Evolutionary conservation across 2,113 vertebrate species (phyloP), one percentile per base, ranked within the genome.

Genomic region (Fulmarus glacialis): DNA sequence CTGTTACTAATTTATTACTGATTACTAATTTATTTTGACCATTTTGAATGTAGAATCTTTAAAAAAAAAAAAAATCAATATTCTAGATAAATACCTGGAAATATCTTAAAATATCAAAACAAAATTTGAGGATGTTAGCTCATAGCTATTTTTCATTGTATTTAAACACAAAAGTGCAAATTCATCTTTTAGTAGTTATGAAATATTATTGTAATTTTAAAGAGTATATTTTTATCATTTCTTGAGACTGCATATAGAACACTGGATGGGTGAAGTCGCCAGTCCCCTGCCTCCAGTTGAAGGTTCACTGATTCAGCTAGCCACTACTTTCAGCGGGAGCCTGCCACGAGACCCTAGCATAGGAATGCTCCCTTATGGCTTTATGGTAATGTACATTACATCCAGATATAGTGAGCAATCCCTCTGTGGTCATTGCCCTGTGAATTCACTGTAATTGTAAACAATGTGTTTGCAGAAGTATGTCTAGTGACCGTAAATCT

Each of bases 401-500:
- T 52, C 34, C 58, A 82, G 92, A 72, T 75, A 73, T 22, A 94
- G 80, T 8, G 63, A 96, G 93, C 66, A 97, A 85, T 81, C 62
- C 58, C 92, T 94, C 89, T 68, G 78, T 71, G 86, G 93, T 81
- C 74, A 84, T 66, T 90, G 90, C 87, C 87, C 89, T 97, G 95
- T 92, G 82, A 96, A 97, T 94, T 87, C 74, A 20, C 90, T 91
- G 72, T 92, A 91, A 95, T 94, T 95, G 71, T 95, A 91, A 96
- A 94, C 94, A 96, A 84, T 96, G 89, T 89, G 93, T 94, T 97
- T 96, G 82, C 90, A 97, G 83, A 94, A 98, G 81, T 94, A 70
- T 96, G 94, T 94, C 93, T 96, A 97, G 88, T 95, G 94, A 97
- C 93, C 90, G 85, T 96, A 95, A 90, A 96, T 94, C 95, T 97